These are phyloP conservation scores for Meiosimyza platycephala DNA, from an alignment of 2,888 invertebrate species.

Conservation along the genomic window DNA sequence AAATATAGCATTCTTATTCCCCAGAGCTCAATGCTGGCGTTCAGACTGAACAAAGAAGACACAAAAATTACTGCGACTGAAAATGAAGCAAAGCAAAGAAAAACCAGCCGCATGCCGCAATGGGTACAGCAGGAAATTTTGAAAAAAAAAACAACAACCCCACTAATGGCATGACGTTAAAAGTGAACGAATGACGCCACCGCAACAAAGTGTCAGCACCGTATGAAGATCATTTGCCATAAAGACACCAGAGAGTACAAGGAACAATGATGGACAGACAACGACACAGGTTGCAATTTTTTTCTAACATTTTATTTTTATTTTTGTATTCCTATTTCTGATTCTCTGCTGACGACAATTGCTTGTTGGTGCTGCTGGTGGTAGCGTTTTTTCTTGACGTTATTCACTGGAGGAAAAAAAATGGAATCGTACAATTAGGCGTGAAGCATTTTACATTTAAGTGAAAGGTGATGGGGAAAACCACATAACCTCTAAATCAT, in stretches of 20 bases:
- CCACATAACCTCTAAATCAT: no score
- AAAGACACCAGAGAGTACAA: constrained; percentile 20
- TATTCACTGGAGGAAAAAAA: not conserved
- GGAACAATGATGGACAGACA: not conserved
- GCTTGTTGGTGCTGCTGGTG: constrained; percentile 14
- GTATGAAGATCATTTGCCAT: constrained; percentile 24
- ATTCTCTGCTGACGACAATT: not conserved
- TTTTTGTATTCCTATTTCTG: not conserved
- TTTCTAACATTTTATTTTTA: not conserved
- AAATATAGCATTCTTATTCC: no score
- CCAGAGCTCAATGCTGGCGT: no score
- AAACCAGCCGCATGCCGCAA: not conserved
- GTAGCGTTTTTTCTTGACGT: not conserved
- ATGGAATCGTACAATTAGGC: no score
- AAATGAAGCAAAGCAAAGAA: constrained; percentile 3
- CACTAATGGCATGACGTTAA: not conserved
- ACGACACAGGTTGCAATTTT: not conserved
- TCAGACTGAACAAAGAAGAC: no score
- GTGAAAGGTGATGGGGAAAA: no score
- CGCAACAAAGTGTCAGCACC: constrained; percentile 3
- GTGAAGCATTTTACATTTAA: no score
- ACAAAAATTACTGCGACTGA: not conserved
- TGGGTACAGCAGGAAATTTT: constrained; percentile 17
- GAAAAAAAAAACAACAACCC: not conserved
- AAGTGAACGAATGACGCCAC: no score